These are phyloP conservation scores for Triplophysa dalaica DNA, from an alignment of 2,113 vertebrate genomes.

Conservation along the genomic window DNA sequence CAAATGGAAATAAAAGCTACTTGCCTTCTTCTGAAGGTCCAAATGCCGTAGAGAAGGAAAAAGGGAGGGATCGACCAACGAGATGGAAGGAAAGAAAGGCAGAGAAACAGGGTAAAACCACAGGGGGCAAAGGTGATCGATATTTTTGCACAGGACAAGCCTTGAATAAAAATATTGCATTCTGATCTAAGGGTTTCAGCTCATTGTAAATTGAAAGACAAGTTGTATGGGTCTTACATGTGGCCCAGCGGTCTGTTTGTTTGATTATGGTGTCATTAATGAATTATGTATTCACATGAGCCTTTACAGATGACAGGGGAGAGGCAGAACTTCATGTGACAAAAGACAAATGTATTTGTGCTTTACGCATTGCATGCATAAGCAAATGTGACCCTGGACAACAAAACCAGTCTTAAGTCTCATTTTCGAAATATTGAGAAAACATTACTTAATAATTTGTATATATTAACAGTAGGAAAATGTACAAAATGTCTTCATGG, in stretches of 20 bases:
- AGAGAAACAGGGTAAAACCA: constrained; percentile 73
- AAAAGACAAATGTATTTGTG: background rate
- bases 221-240: constrained; percentile 54
- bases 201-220: constrained; percentile 61
- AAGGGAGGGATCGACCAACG: constrained; percentile 60
- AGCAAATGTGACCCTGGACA: no score
- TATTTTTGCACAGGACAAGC: constrained; percentile 78
- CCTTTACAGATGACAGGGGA: background rate
- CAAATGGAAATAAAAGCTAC: constrained; percentile 64
- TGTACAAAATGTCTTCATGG: no score
- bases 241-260: constrained; percentile 46
- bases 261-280: constrained; percentile 25
- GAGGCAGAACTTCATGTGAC: background rate
- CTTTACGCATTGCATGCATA: constrained; percentile 5
- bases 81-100: constrained; percentile 48
- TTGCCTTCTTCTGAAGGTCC: constrained; percentile 77
- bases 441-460: no score
- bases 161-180: constrained; percentile 80
- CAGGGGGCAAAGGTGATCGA: constrained; percentile 72
- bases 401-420: no score
- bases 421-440: no score
- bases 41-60: constrained; percentile 67
- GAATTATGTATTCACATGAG: constrained; percentile 56
- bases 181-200: constrained; percentile 58
- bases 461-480: no score